phyloP scores from a whole-genome alignment of 2,797 vertebrate genomes.

The Hephaestus fuliginosus region DNA sequence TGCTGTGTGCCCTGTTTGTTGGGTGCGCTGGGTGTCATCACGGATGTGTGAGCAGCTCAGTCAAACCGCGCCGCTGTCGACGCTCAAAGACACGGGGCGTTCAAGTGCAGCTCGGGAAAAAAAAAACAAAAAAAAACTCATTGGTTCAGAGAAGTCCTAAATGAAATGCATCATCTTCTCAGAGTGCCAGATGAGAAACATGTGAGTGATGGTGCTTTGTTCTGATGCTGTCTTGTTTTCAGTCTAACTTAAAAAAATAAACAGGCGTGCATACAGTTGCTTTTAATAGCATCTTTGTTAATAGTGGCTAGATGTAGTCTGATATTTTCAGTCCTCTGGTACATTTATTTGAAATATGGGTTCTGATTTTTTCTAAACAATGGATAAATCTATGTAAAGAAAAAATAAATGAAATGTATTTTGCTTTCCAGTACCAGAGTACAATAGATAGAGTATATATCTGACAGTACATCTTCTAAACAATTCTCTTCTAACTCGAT shows the following conservation, averaged over 20 bases:
- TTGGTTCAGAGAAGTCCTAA: background rate
- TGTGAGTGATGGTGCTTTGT: background rate
- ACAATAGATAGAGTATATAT: background rate
- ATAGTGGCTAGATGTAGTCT: background rate
- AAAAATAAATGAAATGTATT: too few relatives aligned
- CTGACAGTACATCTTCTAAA: background rate
- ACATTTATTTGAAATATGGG: background rate
- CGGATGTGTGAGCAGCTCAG: constrained; percentile 31
- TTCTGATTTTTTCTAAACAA: too few relatives aligned
- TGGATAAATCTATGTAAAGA: too few relatives aligned
- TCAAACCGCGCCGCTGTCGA: constrained; percentile 25
- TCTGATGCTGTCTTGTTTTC: background rate
- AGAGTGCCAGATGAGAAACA: background rate
- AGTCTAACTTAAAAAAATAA: background rate
- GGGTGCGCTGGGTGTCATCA: constrained; percentile 16
- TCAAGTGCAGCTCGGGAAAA: constrained; percentile 37
- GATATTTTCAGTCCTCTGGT: background rate
- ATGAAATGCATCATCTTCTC: background rate
- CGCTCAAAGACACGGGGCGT: constrained; percentile 61
- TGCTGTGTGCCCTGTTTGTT: background rate
- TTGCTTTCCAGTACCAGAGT: background rate
- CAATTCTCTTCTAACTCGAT: too few relatives aligned
- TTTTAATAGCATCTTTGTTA: background rate
- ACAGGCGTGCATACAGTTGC: too few relatives aligned
- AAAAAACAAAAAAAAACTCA: background rate